A percentile compares a stretch with the other conserved stretches of the same genome.
phyloP scores from a whole-genome alignment of 2,113 vertebrate species.

The Strix aluco region DNA sequence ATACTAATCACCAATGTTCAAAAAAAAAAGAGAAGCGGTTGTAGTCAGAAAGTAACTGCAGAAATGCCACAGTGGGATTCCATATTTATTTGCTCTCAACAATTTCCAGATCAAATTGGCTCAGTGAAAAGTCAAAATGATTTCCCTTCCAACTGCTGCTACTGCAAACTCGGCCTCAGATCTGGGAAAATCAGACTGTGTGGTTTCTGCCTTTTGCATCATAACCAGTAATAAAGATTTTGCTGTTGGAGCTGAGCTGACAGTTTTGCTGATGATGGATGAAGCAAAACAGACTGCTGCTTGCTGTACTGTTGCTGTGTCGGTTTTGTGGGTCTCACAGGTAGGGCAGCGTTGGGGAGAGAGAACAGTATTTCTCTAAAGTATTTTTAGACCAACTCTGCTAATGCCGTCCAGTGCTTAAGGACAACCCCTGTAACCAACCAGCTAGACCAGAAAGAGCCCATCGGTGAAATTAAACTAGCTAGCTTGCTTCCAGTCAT shows the following conservation, averaged over 20 bases:
- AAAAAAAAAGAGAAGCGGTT: background rate
- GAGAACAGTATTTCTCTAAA: background rate
- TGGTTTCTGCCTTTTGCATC: constrained; percentile 47
- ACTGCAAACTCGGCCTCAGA: constrained; percentile 12
- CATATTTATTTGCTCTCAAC: constrained; percentile 41
- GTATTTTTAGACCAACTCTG: background rate
- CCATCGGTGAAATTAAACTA: background rate
- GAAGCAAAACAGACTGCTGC: background rate
- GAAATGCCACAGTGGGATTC: constrained; percentile 49
- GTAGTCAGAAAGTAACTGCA: constrained; percentile 9
- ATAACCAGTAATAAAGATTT: constrained; percentile 36
- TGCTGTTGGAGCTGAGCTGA: constrained; percentile 44
- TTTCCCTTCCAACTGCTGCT: constrained; percentile 12
- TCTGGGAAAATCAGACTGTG: constrained; percentile 28
- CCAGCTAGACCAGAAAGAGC: background rate
- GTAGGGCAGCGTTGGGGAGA: background rate
- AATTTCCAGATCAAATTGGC: constrained; percentile 59
- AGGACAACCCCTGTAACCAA: background rate
- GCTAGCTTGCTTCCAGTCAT: background rate
- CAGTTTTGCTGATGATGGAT: constrained; percentile 46
- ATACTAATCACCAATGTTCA: constrained; percentile 7
- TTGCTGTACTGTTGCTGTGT: background rate
- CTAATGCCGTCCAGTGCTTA: background rate
- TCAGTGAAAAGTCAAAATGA: constrained; percentile 43
- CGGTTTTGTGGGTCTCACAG: background rate